phyloP scores from a whole-genome alignment of 2,888 invertebrate species.

The Zhengitettix transpicula region DNA sequence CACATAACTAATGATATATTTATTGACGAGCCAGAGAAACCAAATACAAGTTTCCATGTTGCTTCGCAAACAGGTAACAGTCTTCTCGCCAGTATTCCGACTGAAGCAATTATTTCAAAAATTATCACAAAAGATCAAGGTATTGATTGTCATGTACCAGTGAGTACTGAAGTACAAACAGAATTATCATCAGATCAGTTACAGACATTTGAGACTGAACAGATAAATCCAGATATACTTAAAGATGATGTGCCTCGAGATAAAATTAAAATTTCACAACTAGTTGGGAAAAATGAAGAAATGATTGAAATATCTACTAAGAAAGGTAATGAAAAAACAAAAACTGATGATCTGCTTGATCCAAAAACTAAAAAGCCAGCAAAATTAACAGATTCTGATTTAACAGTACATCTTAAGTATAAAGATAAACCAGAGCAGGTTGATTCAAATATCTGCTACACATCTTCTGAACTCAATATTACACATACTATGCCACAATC shows the following conservation, averaged over 20 bases:
- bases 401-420: conserved; percentile 58
- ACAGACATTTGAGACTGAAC: background rate
- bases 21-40: background rate
- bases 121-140: conserved; percentile 1
- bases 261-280: conserved; percentile 49
- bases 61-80: conserved; percentile 4
- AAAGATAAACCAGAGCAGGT: conserved; percentile 20
- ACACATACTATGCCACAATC: conserved; percentile 55
- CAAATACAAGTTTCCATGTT: background rate
- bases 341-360: conserved; percentile 6
- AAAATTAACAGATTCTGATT: conserved; percentile 18
- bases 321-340: conserved; percentile 26
- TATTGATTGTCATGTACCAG: background rate
- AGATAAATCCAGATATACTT: background rate
- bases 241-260: conserved; percentile 28
- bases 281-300: conserved; percentile 43
- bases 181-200: conserved; percentile 9
- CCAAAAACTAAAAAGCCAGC: conserved; percentile 23
- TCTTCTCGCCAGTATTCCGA: background rate
- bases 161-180: conserved; percentile 3
- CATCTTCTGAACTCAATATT: conserved; percentile 50
- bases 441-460: conserved; percentile 18
- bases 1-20: conserved; percentile 26
- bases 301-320: conserved; percentile 55
- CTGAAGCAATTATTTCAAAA: background rate